A percentile compares a stretch with the other conserved stretches of the same genome.
These are phyloP conservation scores for Gymnocephalus cernua DNA, from an alignment of 2,113 vertebrate species.

Conservation along the genomic window DNA sequence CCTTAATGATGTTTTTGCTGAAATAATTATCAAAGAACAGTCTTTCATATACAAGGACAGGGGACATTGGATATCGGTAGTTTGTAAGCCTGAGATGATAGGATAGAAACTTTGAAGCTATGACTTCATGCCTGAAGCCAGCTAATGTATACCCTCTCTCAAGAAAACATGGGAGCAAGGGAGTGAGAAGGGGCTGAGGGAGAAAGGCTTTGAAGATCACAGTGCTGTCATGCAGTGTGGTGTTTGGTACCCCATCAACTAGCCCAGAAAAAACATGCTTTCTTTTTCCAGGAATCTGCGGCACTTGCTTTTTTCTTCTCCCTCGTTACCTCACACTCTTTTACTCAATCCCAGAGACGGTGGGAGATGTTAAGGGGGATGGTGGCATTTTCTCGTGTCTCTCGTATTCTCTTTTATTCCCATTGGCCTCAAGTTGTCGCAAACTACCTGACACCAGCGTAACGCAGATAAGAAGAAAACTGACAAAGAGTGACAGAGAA, in stretches of 20 bases:
- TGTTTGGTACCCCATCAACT: slow-evolving; percentile 52
- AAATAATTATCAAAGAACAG: slow-evolving; percentile 42
- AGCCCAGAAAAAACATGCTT: slow-evolving; percentile 41
- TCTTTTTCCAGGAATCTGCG: slow-evolving; percentile 35
- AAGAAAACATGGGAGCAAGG: slow-evolving; percentile 32
- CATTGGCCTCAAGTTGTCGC: slow-evolving; percentile 49
- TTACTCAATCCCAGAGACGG: slow-evolving; percentile 22
- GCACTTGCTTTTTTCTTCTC: slow-evolving; percentile 48
- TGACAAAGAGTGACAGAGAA: slow-evolving; percentile 33
- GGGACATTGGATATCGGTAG: not conserved
- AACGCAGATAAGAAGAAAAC: not conserved
- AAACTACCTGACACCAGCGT: slow-evolving; percentile 29
- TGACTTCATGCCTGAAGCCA: slow-evolving; percentile 54
- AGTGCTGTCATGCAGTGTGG: slow-evolving; percentile 40
- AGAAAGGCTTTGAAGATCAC: slow-evolving; percentile 68
- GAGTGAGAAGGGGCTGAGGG: slow-evolving; percentile 40
- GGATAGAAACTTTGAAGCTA: slow-evolving; percentile 57
- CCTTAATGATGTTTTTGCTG: slow-evolving; percentile 7
- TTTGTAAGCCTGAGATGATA: slow-evolving; percentile 13
- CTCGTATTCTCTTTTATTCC: slow-evolving; percentile 52
- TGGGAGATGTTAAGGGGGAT: slow-evolving; percentile 1
- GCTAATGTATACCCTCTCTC: slow-evolving; percentile 34
- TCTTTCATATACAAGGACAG: slow-evolving; percentile 31
- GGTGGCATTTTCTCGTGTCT: slow-evolving; percentile 3
- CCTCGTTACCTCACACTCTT: slow-evolving; percentile 37